Conservation (phyloP, 1,140 invertebrate genomes). For the Hesperophylax magnus region DNA sequence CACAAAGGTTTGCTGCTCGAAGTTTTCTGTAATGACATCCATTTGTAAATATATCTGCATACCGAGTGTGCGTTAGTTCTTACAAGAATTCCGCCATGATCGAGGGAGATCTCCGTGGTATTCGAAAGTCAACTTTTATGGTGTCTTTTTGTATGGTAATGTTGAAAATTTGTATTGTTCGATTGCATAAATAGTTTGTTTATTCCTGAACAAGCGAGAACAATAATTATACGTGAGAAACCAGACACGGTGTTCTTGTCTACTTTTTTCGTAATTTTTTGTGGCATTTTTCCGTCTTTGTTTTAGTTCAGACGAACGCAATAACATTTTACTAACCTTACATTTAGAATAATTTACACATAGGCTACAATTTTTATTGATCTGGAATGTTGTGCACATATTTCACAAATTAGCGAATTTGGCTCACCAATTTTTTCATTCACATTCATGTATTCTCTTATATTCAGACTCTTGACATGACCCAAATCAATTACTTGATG, state of each 20-base stretch:
- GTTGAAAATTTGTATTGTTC: constrained; percentile 47
- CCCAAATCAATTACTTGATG: too few species aligned
- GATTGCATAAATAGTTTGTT: constrained; percentile 47
- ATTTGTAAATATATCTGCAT: not conserved
- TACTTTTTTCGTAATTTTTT: constrained; percentile 3
- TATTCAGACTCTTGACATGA: too few species aligned
- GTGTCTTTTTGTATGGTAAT: constrained; percentile 49
- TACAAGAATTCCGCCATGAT: not conserved
- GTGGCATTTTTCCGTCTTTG: constrained; percentile 9
- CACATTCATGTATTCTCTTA: too few species aligned
- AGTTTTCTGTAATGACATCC: not conserved
- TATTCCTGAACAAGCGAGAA: not conserved
- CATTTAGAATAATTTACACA: too few species aligned
- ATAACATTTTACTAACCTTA: too few species aligned
- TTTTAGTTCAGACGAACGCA: not conserved
- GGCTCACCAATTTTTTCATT: too few species aligned
- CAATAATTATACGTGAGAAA: constrained; percentile 39
- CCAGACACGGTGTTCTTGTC: not conserved
- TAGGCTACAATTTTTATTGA: too few species aligned
- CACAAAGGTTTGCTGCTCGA: not conserved
- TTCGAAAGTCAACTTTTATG: constrained; percentile 49
- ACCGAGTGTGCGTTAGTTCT: not conserved
- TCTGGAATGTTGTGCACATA: too few species aligned
- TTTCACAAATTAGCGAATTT: too few species aligned
- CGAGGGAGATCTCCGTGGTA: constrained; percentile 5